A percentile compares a stretch with the other conserved stretches of the same genome.
Evolutionary conservation across 2,797 vertebrate genomes (phyloP).

Genomic region (Lagorchestes hirsutus): DNA sequence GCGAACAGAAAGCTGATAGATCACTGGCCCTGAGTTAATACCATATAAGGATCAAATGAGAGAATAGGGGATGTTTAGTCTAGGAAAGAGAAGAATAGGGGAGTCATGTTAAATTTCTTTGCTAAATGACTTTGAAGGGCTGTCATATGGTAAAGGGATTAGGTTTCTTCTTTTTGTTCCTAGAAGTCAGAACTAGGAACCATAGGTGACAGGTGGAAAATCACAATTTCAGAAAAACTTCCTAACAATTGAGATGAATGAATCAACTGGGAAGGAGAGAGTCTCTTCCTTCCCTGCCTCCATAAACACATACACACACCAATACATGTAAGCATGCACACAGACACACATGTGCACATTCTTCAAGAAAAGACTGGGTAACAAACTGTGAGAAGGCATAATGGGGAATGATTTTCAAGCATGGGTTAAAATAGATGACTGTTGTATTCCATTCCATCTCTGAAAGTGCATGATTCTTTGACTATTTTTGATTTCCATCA

Average conservation of each 20-base stretch:
- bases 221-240: not conserved
- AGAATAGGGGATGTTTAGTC: not conserved
- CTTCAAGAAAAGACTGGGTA: not conserved
- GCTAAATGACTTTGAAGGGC: not conserved
- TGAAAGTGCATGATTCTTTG: too few relatives aligned
- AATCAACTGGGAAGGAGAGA: not conserved
- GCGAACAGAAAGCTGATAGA: not conserved
- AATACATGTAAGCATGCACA: not conserved
- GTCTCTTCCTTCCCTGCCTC: not conserved
- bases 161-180: not conserved
- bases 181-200: not conserved
- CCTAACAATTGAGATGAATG: not conserved
- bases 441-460: too few relatives aligned
- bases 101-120: not conserved
- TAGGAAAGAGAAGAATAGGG: not conserved
- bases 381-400: not conserved
- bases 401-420: too few relatives aligned
- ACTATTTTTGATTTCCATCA: not conserved
- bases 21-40: not conserved
- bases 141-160: not conserved
- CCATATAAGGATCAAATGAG: not conserved
- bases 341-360: not conserved
- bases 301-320: not conserved
- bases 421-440: too few relatives aligned
- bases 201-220: not conserved